These are phyloP conservation scores for Mallateleia sp. DNA, from an alignment of 2,888 invertebrate genomes.

Conservation along the genomic window DNA sequence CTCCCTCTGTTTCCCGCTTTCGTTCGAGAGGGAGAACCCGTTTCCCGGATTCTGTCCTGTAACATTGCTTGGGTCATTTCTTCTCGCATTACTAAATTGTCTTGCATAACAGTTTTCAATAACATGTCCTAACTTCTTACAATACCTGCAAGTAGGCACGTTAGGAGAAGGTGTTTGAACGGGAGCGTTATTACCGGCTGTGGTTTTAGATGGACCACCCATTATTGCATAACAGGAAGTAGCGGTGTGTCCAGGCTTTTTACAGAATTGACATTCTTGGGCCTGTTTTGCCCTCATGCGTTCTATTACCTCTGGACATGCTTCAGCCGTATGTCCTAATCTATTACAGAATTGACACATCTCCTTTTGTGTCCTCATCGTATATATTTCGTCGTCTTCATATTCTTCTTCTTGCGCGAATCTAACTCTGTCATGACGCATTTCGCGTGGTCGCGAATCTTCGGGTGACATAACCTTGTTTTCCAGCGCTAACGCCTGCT, in stretches of 20 bases:
- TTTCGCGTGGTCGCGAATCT: not conserved
- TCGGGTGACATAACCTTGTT: constrained; percentile 13
- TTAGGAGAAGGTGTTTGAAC: no score
- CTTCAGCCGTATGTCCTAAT: not conserved
- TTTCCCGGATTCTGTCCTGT: constrained; percentile 33
- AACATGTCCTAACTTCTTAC: not conserved
- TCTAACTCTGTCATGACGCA: not conserved
- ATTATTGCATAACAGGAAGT: not conserved
- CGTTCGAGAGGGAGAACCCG: constrained; percentile 18
- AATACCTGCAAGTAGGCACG: not conserved
- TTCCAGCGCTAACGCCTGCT: constrained; percentile 23
- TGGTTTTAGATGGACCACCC: not conserved
- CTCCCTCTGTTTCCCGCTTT: constrained; percentile 20
- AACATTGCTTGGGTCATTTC: no score
- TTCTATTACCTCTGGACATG: constrained; percentile 3
- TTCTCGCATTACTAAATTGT: not conserved
- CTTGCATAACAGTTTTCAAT: not conserved
- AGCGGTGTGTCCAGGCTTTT: constrained; percentile 46
- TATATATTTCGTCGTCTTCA: not conserved
- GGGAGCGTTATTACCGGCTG: no score
- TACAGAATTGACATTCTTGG: constrained; percentile 43
- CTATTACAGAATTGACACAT: constrained; percentile 20
- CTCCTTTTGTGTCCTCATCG: no score
- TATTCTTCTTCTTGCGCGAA: not conserved
- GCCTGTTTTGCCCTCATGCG: not conserved